Evolutionary conservation across 1,140 invertebrate genomes (phyloP), one percentile per base, ranked within the genome.

Genomic region (Bombus turneri): DNA sequence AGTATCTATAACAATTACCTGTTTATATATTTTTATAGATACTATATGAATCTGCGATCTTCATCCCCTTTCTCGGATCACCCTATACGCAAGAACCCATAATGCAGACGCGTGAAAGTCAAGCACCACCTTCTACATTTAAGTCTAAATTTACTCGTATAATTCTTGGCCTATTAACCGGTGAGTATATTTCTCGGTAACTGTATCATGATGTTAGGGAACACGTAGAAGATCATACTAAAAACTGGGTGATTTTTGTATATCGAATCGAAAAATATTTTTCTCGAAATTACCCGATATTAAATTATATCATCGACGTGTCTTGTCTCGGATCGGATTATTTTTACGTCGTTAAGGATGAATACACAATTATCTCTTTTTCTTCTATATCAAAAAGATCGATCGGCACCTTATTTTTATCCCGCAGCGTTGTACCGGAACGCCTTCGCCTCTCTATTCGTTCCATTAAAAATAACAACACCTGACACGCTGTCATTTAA

Each of bases 121-220:
- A 37, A 41, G 64, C 68, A 75, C 68, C 66, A 53, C n/a, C 68
- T 47, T 39, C 66, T 18, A 34, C 77, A 69, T 62, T 90, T 68
- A 88, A 88, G 86, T 85, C 78, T 73, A 87, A 80, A 81, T 87
- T 90, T 90, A 88, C 79, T 80, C 87, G 86, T 77, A 53, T 64
- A 53, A 76, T 76, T 68, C 72, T 25, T 47, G 31, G 64, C 22
- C 53, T n/a, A 39, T 57, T 79, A 57, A 84, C 75, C 25, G 9
- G 37, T 41, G 74, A 39, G n/a, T 41, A 37, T 69, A 71, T 79
- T 79, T 79, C 53, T 22, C 64, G 6, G 13, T 47, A 43, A 43
- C 47, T 34, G 25, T 34, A 39, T 53, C 31, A 10, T 37, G n/a
- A 78, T 57, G 28, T 41, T 31, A n/a, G n/a, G 31, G 34, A 41